Evolutionary conservation across 2,113 vertebrate genomes (phyloP), one percentile per base, ranked within the genome.

Genomic region (Cinclus cinclus): DNA sequence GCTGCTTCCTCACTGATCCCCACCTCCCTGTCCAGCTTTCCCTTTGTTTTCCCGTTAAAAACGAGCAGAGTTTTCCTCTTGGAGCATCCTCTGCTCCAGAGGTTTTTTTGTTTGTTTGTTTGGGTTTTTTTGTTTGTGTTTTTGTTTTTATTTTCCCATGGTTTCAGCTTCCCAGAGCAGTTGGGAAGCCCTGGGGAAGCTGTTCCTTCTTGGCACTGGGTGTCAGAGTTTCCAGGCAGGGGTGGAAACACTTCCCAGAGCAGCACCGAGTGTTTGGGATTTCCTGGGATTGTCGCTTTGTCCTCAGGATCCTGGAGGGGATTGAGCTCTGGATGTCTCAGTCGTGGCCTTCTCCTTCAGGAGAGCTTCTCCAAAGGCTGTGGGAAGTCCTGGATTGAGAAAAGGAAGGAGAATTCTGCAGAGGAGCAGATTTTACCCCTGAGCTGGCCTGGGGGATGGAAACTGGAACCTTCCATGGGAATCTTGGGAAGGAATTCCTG

Each of bases 341-440:
- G 1, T 8, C 0, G 7, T 15, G 33, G 33, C 11, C 0, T 71
- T 37, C 6, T 87, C 10, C 37, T 63, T 55, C 13, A 23, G 73
- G 28, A 49, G 46, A 63, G 13, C 3, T 0, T 22, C 27, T 15
- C 18, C 21, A 15, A 25, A 67, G 31, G 22, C 15, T 44, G 30
- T 19, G 11, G 56, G 10, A 53, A 53, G 49, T 25, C 10, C 31
- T 13, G 22, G 44, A 15, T 41, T 13, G 14, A 35, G 50, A 3
- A 15, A 13, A 35, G 41, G n/a, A 47, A 12, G 35, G 56, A 4
- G 5, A 11, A 6, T 8, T 35, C 7, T 16, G n/a, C 49, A 12
- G 60, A n/a, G 59, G 42, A 47, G 0, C 14, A 10, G 16, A 14
- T 77, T 59, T 44, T 23, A 9, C 1, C 0, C 10, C 3, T 12